Evolutionary conservation across 2,113 vertebrate genomes (phyloP), one percentile per base, ranked within the genome.

Genomic region (Ramphastos sulfuratus): DNA sequence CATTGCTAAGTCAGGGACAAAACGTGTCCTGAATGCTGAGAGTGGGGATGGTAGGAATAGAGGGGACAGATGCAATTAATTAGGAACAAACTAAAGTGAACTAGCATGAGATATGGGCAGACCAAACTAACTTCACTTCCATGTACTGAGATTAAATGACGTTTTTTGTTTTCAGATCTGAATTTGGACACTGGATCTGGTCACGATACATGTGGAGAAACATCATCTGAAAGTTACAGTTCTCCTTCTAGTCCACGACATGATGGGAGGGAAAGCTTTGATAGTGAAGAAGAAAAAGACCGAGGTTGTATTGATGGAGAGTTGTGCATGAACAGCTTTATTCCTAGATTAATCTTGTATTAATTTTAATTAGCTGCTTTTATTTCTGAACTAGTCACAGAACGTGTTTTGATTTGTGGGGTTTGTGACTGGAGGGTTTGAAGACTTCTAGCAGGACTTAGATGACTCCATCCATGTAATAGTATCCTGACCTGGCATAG

Each of bases 201-300:
- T 92, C 98, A 97, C 21, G 98, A 99, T 75, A 98, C 98, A 0
- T 98, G 98, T 93, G 98, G 98, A 94, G 99, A 99, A 95, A 99
- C 98, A 4, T 99, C 99, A 28, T 99, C 99, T 61, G 99, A 99
- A 97, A 98, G 99, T 97, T 99, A 98, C 98, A 99, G 99, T 97
- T 99, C 98, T 89, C 99, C 99, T 24, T 98, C 99, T 93, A 99
- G 99, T 94, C 99, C 99, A 77, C 98, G 97, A 33, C 98, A 98
- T 69, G 97, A 98, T 90, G 98, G 98, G 70, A 97, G 97, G 94
- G 98, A 98, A 97, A 99, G 99, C 94, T 98, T 98, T 96, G 99
- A 99, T 48, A 99, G 99, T 84, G 99, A 99, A 98, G 99, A 99
- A 44, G 99, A 99, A 92, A 98, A 98, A 96, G 98, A 99, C 97